Conservation (phyloP, 2,113 vertebrate species). For the Thunnus maccoyii region DNA sequence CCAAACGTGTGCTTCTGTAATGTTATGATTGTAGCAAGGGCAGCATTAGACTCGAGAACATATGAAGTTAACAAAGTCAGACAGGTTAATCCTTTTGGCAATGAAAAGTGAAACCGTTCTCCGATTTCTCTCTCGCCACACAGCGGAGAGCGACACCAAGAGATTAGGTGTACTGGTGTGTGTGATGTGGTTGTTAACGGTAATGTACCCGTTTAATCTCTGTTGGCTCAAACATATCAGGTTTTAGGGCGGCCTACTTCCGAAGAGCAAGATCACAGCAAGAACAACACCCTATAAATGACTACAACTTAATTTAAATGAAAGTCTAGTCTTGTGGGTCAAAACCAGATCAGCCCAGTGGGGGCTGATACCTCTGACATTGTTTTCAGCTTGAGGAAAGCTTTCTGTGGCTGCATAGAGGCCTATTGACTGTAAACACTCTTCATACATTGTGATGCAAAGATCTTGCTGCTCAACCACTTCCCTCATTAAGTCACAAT, state of each 20-base stretch:
- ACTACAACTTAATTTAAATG: background rate
- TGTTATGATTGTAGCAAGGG: slow-evolving; percentile 21
- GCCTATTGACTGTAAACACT: slow-evolving; percentile 32
- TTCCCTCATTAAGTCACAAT: slow-evolving; percentile 9
- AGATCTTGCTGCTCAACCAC: background rate
- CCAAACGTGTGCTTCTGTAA: background rate
- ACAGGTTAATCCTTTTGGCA: slow-evolving; percentile 69
- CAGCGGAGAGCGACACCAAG: slow-evolving; percentile 23
- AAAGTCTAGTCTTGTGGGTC: background rate
- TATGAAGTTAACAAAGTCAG: slow-evolving; percentile 48
- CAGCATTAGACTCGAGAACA: background rate
- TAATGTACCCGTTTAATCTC: slow-evolving; percentile 53
- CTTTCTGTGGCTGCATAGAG: background rate
- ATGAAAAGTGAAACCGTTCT: slow-evolving; percentile 4
- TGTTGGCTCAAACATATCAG: slow-evolving; percentile 12
- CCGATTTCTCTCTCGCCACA: slow-evolving; percentile 11
- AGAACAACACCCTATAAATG: background rate
- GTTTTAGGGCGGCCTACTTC: background rate
- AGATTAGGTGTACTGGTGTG: slow-evolving; percentile 49
- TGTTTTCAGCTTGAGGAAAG: background rate
- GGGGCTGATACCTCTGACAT: background rate
- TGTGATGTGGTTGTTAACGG: slow-evolving; percentile 43
- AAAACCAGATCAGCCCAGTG: background rate
- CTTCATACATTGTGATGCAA: slow-evolving; percentile 29
- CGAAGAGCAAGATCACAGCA: slow-evolving; percentile 8